Percentiles rank a stretch among this genome's conserved stretches.
phyloP scores from a whole-genome alignment of 2,888 invertebrate genomes.

The Drosophila kokeensis region DNA sequence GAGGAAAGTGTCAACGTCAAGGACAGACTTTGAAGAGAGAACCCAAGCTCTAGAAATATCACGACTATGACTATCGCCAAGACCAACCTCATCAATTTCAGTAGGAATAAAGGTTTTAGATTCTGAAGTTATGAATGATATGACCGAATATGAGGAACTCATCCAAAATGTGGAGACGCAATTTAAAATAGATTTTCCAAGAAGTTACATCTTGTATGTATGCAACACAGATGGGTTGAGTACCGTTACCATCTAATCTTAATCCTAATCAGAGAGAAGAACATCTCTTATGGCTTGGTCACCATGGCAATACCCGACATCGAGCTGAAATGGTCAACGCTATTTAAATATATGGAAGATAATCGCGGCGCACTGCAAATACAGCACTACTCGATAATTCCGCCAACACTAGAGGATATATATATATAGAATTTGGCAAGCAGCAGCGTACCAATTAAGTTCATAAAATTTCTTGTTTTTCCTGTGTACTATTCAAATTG shows the following conservation, averaged over 20 bases:
- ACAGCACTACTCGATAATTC: constrained; percentile 91
- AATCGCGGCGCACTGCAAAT: constrained; percentile 87
- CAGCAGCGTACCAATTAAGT: constrained; percentile 70
- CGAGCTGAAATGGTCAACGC: constrained; percentile 87
- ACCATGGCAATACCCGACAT: constrained; percentile 87
- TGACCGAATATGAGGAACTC: not conserved
- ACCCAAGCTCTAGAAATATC: not conserved
- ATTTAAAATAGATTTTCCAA: constrained; percentile 43
- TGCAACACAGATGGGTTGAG: not conserved
- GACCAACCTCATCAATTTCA: not conserved
- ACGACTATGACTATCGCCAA: not conserved
- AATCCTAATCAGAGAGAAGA: constrained; percentile 86
- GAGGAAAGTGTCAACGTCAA: no score
- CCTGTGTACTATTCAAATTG: constrained; percentile 1
- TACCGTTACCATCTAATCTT: not conserved
- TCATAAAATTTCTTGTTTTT: not conserved
- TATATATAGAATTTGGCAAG: constrained; percentile 88
- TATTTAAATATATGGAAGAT: constrained; percentile 89
- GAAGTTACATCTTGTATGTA: constrained; percentile 41
- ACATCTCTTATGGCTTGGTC: constrained; percentile 87
- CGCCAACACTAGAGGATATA: constrained; percentile 92
- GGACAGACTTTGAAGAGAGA: no score
- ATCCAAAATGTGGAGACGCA: constrained; percentile 16
- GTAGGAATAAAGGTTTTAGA: not conserved
- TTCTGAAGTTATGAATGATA: not conserved